Percentiles rank a stretch among this genome's conserved stretches.
These are phyloP conservation scores for Tupiocoris notatus DNA, from an alignment of 2,888 invertebrate species.

Conservation along the genomic window DNA sequence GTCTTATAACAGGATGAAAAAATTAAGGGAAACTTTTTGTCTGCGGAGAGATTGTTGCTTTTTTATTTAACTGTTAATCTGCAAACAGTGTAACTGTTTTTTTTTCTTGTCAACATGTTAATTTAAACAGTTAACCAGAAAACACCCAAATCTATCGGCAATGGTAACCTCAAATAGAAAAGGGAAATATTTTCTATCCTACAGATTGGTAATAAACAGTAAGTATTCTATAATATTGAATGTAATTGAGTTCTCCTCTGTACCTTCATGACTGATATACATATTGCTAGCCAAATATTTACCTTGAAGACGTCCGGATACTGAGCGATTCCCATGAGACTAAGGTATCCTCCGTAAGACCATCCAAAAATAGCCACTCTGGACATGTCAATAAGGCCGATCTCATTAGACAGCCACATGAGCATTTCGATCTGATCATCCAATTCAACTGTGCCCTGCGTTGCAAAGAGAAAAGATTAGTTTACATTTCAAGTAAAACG, in stretches of 20 bases:
- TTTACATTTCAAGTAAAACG: too few relatives aligned
- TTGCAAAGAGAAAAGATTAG: too few relatives aligned
- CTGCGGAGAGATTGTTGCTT: too few relatives aligned
- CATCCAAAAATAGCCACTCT: conserved; percentile 96
- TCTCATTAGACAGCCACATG: conserved; percentile 76
- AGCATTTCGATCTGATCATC: conserved; percentile 94
- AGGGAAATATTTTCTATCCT: not conserved
- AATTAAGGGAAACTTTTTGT: too few relatives aligned
- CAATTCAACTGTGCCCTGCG: conserved; percentile 82
- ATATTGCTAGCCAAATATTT: conserved; percentile 20
- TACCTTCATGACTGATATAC: not conserved
- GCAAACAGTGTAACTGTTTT: too few relatives aligned
- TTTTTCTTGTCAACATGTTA: too few relatives aligned
- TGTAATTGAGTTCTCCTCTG: not conserved
- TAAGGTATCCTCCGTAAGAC: conserved; percentile 98
- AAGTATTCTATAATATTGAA: not conserved
- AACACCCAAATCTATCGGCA: too few relatives aligned
- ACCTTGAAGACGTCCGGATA: conserved; percentile 91
- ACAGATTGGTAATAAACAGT: not conserved
- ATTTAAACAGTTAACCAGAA: too few relatives aligned
- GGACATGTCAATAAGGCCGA: conserved; percentile 85
- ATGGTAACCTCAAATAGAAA: not conserved
- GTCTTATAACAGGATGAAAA: too few relatives aligned
- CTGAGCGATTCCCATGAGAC: conserved; percentile 89
- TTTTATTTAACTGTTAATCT: not conserved